Conservation (phyloP, 2,797 vertebrate genomes). For the Carduelis carduelis region DNA sequence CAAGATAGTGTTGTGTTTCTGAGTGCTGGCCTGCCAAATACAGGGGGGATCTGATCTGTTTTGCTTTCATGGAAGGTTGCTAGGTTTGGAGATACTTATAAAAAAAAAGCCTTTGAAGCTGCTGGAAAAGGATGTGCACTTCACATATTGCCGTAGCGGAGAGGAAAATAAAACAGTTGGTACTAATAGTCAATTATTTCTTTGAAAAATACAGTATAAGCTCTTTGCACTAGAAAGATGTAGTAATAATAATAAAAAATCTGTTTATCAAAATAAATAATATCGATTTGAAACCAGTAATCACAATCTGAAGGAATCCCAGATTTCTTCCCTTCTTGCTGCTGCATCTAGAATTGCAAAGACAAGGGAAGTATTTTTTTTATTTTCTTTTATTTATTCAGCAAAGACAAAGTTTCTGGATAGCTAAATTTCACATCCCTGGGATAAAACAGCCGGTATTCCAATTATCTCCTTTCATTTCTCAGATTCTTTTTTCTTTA, state of each 20-base stretch:
- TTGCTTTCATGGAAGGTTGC: not conserved
- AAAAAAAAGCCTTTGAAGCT: not conserved
- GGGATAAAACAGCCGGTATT: not conserved
- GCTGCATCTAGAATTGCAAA: not conserved
- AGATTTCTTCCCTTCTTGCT: not conserved
- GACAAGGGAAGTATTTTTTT: not conserved
- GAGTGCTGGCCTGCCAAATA: not conserved
- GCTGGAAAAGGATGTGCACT: not conserved
- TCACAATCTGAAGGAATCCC: not conserved
- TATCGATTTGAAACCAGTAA: not conserved
- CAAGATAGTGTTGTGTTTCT: not conserved
- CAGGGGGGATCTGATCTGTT: not conserved
- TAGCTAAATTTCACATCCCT: not conserved
- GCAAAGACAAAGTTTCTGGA: not conserved
- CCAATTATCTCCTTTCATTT: not conserved
- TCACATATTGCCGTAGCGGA: not conserved
- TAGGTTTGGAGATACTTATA: not conserved
- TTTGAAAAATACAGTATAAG: not conserved
- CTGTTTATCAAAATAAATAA: not conserved
- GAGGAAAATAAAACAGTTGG: not conserved
- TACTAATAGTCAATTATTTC: not conserved
- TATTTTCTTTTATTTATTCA: not conserved
- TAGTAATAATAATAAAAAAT: not conserved
- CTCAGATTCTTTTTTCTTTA: not conserved
- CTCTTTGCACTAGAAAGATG: not conserved